Evolutionary conservation across 2,797 vertebrate species (phyloP).

Genomic region (Mustela erminea): DNA sequence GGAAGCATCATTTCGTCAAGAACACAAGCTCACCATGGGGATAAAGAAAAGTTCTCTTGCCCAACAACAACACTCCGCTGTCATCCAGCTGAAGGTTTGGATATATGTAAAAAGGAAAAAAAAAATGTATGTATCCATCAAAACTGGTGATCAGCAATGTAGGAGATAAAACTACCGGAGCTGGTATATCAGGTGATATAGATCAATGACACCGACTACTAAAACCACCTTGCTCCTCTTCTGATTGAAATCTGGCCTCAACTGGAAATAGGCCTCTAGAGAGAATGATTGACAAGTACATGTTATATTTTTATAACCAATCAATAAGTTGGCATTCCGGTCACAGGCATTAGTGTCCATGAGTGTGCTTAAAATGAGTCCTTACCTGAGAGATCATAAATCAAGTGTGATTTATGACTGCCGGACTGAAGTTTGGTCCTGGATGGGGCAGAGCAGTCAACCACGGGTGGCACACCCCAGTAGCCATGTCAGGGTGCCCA

Average conservation of each 20-base stretch:
- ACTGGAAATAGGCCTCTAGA: neutral
- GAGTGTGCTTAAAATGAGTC: neutral
- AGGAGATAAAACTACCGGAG: neutral
- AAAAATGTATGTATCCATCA: neutral
- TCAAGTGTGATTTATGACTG: neutral
- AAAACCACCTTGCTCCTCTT: neutral
- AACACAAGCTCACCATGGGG: neutral
- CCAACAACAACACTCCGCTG: neutral
- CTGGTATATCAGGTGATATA: neutral
- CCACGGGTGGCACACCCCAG: neutral
- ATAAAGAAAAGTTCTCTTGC: neutral
- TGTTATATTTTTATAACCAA: neutral
- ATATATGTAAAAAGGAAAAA: neutral
- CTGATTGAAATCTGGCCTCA: neutral
- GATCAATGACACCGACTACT: neutral
- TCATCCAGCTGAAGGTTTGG: neutral
- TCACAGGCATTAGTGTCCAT: neutral
- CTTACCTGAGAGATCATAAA: neutral
- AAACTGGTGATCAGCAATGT: neutral
- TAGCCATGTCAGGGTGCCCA: accelerated
- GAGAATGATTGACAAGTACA: neutral
- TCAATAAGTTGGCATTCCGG: neutral
- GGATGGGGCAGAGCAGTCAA: neutral
- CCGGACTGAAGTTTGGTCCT: neutral
- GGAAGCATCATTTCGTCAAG: neutral